These are phyloP conservation scores for Chouioia cunea DNA, from an alignment of 2,888 invertebrate species.

Conservation along the genomic window DNA sequence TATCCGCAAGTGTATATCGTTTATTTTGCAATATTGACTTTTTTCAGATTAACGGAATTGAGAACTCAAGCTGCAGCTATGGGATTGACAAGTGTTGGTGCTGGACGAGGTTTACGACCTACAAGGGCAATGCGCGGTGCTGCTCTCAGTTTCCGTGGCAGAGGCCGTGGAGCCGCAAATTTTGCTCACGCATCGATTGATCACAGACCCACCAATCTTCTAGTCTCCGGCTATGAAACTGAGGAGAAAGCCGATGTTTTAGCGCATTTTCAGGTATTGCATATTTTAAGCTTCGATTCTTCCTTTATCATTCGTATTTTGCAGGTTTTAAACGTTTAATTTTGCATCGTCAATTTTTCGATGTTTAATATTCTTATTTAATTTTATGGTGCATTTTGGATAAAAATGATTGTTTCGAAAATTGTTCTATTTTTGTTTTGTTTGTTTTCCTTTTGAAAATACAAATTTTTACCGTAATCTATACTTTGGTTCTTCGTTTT, in stretches of 20 bases:
- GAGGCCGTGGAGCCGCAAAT: slow-evolving; percentile 65
- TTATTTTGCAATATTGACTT: slow-evolving; percentile 1
- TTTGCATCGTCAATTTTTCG: neutral
- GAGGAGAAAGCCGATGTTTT: slow-evolving; percentile 86
- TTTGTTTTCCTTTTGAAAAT: no score
- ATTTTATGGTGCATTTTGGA: neutral
- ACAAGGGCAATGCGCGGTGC: slow-evolving; percentile 59
- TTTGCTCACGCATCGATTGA: slow-evolving; percentile 78
- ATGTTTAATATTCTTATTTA: neutral
- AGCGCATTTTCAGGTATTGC: slow-evolving; percentile 83
- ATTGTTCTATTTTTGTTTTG: no score
- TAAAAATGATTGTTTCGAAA: no score
- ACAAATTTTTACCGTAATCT: no score
- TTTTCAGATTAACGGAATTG: slow-evolving; percentile 75
- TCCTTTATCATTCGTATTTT: neutral
- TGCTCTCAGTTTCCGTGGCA: slow-evolving; percentile 56
- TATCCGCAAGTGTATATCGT: neutral
- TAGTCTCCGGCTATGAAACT: slow-evolving; percentile 88
- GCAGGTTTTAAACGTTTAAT: neutral
- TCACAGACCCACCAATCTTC: slow-evolving; percentile 86
- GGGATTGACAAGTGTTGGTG: slow-evolving; percentile 58
- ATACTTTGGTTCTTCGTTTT: no score
- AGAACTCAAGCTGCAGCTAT: slow-evolving; percentile 72
- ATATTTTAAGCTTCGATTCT: neutral
- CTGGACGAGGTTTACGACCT: slow-evolving; percentile 52